These are phyloP conservation scores for Sarcoramphus papa DNA, from an alignment of 2,797 vertebrate genomes.

Conservation along the genomic window DNA sequence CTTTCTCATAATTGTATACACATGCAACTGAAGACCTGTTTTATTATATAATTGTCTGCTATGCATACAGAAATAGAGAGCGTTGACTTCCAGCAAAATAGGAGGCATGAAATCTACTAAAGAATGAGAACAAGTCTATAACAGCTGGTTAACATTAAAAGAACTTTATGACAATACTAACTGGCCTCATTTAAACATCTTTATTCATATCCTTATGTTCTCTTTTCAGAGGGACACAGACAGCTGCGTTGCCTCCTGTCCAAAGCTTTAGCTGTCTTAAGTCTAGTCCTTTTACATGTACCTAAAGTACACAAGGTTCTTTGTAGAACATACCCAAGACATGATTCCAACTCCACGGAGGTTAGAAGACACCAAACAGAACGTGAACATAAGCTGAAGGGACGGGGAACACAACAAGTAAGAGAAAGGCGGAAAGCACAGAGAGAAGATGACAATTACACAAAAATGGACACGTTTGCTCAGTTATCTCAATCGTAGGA, in stretches of 20 bases:
- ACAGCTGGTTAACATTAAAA: constrained; percentile 53
- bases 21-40: constrained; percentile 19
- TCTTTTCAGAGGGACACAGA: constrained; percentile 37
- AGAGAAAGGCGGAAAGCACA: neutral
- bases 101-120: constrained; percentile 25
- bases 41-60: constrained; percentile 36
- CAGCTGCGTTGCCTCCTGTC: neutral
- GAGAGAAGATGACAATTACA: neutral
- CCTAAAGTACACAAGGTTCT: neutral
- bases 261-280: neutral
- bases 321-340: neutral
- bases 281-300: neutral
- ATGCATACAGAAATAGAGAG: neutral
- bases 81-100: neutral
- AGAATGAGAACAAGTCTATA: constrained; percentile 41
- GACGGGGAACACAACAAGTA: neutral
- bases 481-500: neutral
- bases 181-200: constrained; percentile 47
- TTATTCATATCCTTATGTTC: constrained; percentile 43
- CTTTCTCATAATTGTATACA: constrained; percentile 16
- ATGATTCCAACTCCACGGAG: neutral
- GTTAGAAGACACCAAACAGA: neutral
- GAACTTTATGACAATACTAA: constrained; percentile 61
- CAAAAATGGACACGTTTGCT: neutral
- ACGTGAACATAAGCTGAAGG: neutral